phyloP scores from a whole-genome alignment of 2,888 invertebrate genomes.

The Ochropleura plecta region DNA sequence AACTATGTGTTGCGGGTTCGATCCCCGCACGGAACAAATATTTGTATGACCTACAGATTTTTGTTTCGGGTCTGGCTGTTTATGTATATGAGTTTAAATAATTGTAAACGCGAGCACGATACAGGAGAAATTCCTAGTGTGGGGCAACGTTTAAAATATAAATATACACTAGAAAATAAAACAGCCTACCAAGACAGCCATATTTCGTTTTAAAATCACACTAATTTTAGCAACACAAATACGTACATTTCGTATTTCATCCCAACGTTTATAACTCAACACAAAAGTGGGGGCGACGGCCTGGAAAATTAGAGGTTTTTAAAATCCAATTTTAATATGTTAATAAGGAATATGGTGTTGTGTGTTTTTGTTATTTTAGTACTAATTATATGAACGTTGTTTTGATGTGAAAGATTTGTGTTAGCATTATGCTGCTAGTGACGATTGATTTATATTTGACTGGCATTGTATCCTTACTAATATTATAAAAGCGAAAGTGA shows the following conservation, averaged over 20 bases:
- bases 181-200: background rate
- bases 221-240: conserved; percentile 35
- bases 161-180: conserved; percentile 3
- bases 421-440: background rate
- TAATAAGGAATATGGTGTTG: conserved; percentile 64
- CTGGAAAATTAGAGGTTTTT: conserved; percentile 75
- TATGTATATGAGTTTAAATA: too few species aligned
- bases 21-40: too few species aligned
- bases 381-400: conserved; percentile 48
- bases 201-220: conserved; percentile 22
- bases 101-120: too few species aligned
- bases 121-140: too few species aligned
- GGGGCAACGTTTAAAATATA: too few species aligned
- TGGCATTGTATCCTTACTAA: too few species aligned
- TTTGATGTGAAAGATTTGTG: conserved; percentile 29
- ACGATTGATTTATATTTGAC: background rate
- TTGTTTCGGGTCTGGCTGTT: too few species aligned
- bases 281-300: conserved; percentile 67
- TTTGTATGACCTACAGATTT: too few species aligned
- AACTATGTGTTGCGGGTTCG: too few species aligned
- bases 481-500: too few species aligned
- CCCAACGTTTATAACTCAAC: conserved; percentile 45
- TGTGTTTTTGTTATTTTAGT: conserved; percentile 50
- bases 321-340: conserved; percentile 72
- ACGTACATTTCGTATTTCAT: conserved; percentile 60